A percentile compares a stretch with the other conserved stretches of the same genome.
These are phyloP conservation scores for Ariolimax columbianus DNA, from an alignment of 2,888 invertebrate genomes.

Conservation along the genomic window DNA sequence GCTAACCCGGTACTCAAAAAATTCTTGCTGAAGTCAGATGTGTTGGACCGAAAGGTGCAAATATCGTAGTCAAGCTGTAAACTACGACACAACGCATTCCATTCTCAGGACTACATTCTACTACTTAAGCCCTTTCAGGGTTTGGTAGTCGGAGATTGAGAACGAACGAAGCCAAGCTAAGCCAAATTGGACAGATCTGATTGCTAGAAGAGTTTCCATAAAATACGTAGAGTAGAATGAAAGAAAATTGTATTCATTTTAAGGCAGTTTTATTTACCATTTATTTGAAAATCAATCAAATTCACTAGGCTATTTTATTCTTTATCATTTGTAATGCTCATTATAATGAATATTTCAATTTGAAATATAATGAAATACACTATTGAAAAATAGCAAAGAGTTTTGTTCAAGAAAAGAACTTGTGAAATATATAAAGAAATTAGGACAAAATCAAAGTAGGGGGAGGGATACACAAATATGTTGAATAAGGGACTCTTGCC, in stretches of 20 bases:
- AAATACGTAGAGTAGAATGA: neutral
- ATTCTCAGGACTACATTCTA: no score
- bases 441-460: neutral
- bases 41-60: no score
- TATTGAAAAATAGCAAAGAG: neutral
- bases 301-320: neutral
- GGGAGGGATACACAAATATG: neutral
- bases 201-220: neutral
- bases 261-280: neutral
- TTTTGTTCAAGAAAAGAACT: neutral
- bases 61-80: no score
- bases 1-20: no score
- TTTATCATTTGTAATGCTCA: neutral
- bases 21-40: no score
- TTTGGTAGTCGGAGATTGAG: no score
- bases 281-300: neutral
- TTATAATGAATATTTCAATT: neutral
- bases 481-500: no score
- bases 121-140: no score
- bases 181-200: neutral
- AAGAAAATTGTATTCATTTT: neutral
- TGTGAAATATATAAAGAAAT: neutral
- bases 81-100: no score
- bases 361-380: neutral
- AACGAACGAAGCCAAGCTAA: no score